Percentiles rank a stretch among this genome's conserved stretches.
Conservation (phyloP, 2,113 vertebrate species). For the Rhineura floridana region DNA sequence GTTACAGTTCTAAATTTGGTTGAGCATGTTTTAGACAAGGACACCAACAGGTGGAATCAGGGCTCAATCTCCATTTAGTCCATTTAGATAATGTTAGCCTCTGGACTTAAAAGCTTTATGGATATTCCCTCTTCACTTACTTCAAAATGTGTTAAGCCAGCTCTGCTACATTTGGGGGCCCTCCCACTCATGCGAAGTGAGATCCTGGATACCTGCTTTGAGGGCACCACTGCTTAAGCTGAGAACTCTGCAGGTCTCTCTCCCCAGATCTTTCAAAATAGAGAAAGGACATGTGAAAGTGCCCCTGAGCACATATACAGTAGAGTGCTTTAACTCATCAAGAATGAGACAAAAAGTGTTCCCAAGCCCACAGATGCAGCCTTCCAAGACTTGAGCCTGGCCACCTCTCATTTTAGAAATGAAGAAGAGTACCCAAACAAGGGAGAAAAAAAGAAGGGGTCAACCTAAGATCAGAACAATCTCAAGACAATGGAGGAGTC, state of each 20-base stretch:
- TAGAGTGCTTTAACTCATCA: background rate
- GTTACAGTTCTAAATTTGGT: conserved; percentile 21
- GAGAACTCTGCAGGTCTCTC: background rate
- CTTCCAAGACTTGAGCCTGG: background rate
- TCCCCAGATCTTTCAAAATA: background rate
- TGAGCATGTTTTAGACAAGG: background rate
- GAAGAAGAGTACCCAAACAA: background rate
- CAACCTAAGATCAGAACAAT: too few species aligned
- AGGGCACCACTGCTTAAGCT: background rate
- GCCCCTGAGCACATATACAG: background rate
- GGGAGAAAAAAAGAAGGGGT: too few species aligned
- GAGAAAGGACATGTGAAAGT: background rate
- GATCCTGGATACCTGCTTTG: background rate
- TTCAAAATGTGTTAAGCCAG: background rate
- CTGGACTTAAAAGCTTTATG: background rate
- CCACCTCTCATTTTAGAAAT: background rate
- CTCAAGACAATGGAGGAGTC: too few species aligned
- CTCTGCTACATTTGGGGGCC: background rate
- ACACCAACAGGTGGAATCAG: background rate
- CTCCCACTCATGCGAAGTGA: background rate
- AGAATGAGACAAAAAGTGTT: background rate
- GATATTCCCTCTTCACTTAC: background rate
- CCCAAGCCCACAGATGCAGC: too few species aligned
- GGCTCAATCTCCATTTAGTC: background rate
- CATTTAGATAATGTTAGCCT: background rate